Conservation (phyloP, 2,113 vertebrate species). For the Brachypteracias leptosomus region DNA sequence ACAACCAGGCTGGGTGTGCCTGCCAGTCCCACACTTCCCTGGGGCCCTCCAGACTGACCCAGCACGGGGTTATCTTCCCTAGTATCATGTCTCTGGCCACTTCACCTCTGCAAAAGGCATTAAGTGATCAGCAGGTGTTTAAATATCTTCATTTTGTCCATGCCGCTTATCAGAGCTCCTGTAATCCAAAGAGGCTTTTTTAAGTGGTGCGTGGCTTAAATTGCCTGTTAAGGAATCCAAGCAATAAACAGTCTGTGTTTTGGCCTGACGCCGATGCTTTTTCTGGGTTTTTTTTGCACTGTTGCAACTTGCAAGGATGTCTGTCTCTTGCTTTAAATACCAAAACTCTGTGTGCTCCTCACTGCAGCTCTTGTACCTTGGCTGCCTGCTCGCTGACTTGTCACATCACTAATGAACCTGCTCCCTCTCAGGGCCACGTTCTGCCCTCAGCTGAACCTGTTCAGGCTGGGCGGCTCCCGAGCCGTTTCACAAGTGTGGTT, state of each 20-base stretch:
- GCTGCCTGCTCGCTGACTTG: slow-evolving; percentile 42
- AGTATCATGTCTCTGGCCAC: not conserved
- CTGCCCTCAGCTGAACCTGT: slow-evolving; percentile 40
- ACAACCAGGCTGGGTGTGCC: not conserved
- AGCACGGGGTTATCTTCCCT: not conserved
- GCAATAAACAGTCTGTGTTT: slow-evolving; percentile 36
- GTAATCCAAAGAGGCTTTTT: slow-evolving; percentile 38
- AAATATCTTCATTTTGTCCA: not conserved
- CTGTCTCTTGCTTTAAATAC: slow-evolving; percentile 16
- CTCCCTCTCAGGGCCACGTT: not conserved
- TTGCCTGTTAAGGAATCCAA: slow-evolving; percentile 18
- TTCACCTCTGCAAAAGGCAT: not conserved
- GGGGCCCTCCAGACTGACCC: not conserved
- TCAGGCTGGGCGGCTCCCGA: not conserved
- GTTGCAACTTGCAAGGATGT: not conserved
- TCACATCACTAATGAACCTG: slow-evolving; percentile 34
- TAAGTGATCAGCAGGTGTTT: not conserved
- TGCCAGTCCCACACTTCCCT: not conserved
- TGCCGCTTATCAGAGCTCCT: not conserved
- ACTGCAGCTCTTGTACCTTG: not conserved
- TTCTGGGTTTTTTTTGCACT: not conserved
- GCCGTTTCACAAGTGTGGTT: slow-evolving; percentile 1
- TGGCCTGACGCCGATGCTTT: not conserved
- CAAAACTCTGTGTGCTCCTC: not conserved
- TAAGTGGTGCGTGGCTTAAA: slow-evolving; percentile 28